Conservation (phyloP, 2,797 vertebrate species). For the Enteromius fasciolatus region DNA sequence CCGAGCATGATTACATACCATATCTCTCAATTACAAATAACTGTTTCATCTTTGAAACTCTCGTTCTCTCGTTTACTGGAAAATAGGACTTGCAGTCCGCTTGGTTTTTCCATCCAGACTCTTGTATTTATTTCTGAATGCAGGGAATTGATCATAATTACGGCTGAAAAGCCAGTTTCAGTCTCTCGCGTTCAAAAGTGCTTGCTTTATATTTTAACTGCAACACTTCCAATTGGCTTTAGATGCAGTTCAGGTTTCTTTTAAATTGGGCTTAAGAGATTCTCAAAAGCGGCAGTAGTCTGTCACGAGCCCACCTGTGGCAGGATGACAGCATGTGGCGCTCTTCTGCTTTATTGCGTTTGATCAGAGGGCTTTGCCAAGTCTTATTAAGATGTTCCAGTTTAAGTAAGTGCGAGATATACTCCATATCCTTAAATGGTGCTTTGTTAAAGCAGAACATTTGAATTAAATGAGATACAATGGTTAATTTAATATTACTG, state of each 20-base stretch:
- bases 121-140: conserved; percentile 39
- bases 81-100: conserved; percentile 36
- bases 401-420: conserved; percentile 39
- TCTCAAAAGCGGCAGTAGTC: conserved; percentile 15
- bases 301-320: conserved; percentile 40
- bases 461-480: conserved; percentile 45
- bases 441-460: conserved; percentile 50
- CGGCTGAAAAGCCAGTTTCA: conserved; percentile 23
- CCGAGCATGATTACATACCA: conserved; percentile 33
- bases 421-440: conserved; percentile 37
- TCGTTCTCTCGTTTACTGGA: conserved; percentile 33
- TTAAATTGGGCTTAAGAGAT: conserved; percentile 4
- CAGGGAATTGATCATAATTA: conserved; percentile 29
- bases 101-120: conserved; percentile 9
- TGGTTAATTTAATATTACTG: conserved; percentile 51
- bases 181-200: conserved; percentile 26
- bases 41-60: conserved; percentile 45
- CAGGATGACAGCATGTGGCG: conserved; percentile 1
- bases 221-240: conserved; percentile 25
- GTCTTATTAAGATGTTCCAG: conserved; percentile 38
- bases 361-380: conserved; percentile 37
- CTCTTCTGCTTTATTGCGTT: conserved; percentile 23
- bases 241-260: conserved; percentile 12
- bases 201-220: conserved; percentile 13
- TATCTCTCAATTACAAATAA: conserved; percentile 46